phyloP scores from a whole-genome alignment of 2,888 invertebrate species.

The Lasioglossum pauxillum region DNA sequence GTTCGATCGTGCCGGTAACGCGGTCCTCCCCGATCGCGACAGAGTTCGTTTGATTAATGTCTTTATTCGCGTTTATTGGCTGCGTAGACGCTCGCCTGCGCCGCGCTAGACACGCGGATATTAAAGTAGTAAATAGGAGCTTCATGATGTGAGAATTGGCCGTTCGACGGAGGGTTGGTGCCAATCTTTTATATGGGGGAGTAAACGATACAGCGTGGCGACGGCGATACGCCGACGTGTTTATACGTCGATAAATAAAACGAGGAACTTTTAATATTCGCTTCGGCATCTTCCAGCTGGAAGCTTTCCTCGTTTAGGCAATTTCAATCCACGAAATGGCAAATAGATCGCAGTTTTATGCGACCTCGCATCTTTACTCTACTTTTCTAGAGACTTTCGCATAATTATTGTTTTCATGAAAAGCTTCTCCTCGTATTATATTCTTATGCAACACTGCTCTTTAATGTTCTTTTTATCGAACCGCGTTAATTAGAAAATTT shows the following conservation, averaged over 20 bases:
- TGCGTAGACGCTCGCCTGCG: neutral
- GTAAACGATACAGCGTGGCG: neutral
- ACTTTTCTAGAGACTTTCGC: neutral
- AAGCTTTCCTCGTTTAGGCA: neutral
- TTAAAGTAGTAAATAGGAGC: slow-evolving; percentile 37
- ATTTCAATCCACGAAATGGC: neutral
- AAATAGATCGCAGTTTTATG: neutral
- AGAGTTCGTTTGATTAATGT: slow-evolving; percentile 33
- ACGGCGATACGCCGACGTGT: neutral
- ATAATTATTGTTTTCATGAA: neutral
- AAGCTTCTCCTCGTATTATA: too few relatives aligned
- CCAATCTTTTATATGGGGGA: neutral
- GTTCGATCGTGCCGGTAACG: slow-evolving; percentile 26
- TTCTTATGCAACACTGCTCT: neutral
- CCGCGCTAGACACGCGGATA: slow-evolving; percentile 23
- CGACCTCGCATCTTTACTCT: neutral
- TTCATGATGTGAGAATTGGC: slow-evolving; percentile 23
- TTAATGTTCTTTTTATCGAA: neutral
- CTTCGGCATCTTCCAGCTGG: neutral
- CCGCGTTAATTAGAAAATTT: neutral
- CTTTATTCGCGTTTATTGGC: slow-evolving; percentile 38
- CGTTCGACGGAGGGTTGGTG: slow-evolving; percentile 8
- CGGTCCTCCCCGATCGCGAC: slow-evolving; percentile 11
- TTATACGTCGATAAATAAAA: neutral
- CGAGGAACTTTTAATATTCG: neutral